Evolutionary conservation across 2,113 vertebrate species (phyloP), one percentile per base, ranked within the genome.

Genomic region (Dicaeum eximium): DNA sequence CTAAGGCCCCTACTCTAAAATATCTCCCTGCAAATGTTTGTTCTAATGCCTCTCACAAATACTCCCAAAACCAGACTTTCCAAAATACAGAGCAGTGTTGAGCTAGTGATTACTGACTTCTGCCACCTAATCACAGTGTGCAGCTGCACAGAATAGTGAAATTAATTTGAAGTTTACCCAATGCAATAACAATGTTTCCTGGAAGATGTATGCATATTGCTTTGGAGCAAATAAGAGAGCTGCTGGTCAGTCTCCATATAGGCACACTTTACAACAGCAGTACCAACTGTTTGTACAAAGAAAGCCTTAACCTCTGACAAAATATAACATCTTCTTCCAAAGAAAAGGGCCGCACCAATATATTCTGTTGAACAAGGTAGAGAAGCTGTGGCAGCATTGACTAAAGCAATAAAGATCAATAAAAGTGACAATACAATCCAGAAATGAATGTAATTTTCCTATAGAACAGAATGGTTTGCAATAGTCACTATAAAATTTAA

Each of bases 331-430:
- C 35, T 69, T 47, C 35, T 75, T 73, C 74, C n/a, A 78, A 81
- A 83, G 62, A n/a, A 71, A 66, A 80, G 23, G 51, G 19, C 80
- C 65, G n/a, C 44, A 79, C 17, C 62, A 69, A 47, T 90, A 86
- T 44, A 91, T 80, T 94, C 58, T 78, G 13, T 77, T 79, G 71
- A 94, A 79, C 58, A 93, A 95, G 83, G n/a, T 73, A 74, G 65
- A 88, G 79, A 86, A 60, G 42, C 25, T 81, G 53, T 67, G 42
- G 62, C 75, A 93, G 47, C 64, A 77, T 54, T 92, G 72, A 92
- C 83, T 96, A 94, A 81, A 91, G 56, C 53, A 86, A 93, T 87
- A 73, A 95, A 94, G 89, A 69, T 74, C 90, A 88, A 90, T 82
- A 86, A 90, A 95, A 81, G 58, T 93, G 64, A 96, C 33, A 86